Conservation (phyloP, 1,140 invertebrate species). For the Sesamia nonagrioides region DNA sequence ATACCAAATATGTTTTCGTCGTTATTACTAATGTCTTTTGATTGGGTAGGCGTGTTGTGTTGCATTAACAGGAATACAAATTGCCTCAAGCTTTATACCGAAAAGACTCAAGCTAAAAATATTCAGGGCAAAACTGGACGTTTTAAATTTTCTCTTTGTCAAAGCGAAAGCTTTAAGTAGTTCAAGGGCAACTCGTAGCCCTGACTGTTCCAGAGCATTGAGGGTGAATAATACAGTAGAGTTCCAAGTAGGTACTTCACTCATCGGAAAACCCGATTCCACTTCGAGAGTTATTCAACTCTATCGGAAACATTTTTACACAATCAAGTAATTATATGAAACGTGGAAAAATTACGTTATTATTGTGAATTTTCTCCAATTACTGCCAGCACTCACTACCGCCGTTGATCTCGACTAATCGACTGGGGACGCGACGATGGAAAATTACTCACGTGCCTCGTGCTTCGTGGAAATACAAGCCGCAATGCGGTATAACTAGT, state of each 20-base stretch:
- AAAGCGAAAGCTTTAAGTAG: constrained; percentile 26
- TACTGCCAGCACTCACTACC: constrained; percentile 42
- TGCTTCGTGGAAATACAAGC: constrained; percentile 44
- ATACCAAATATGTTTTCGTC: background rate
- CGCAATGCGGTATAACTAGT: constrained; percentile 45
- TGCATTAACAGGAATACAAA: background rate
- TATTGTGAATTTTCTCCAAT: constrained; percentile 47
- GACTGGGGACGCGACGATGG: constrained; percentile 32
- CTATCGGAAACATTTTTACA: constrained; percentile 21
- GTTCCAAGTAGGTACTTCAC: background rate
- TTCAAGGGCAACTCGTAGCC: constrained; percentile 20
- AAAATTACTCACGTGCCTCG: constrained; percentile 46
- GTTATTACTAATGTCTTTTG: background rate
- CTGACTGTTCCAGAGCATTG: constrained; percentile 18
- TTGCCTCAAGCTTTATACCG: too few relatives aligned
- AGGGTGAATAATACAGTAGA: constrained; percentile 23
- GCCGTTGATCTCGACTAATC: constrained; percentile 46
- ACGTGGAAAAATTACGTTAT: constrained; percentile 43
- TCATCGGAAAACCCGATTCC: background rate
- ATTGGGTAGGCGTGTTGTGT: background rate
- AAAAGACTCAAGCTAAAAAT: constrained; percentile 5
- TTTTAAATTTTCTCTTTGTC: background rate
- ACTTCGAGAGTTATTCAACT: background rate
- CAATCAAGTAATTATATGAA: constrained; percentile 35
- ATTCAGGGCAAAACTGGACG: constrained; percentile 8